Conservation (phyloP, 2,797 vertebrate genomes). For the Spondyliosoma cantharus region DNA sequence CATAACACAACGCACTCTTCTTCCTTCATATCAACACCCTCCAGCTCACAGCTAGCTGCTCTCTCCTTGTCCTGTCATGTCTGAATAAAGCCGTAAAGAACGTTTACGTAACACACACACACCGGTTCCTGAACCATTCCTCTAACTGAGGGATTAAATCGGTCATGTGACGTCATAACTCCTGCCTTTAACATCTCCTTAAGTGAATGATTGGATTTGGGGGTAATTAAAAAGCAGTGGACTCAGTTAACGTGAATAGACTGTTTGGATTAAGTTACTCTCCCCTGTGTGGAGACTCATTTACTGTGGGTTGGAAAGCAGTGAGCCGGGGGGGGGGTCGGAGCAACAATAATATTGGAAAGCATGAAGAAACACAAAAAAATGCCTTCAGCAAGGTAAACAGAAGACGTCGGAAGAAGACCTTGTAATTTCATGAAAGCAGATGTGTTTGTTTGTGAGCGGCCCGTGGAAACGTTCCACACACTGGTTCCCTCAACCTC, state of each 20-base stretch:
- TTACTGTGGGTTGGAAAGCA: background rate
- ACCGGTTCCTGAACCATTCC: too few relatives aligned
- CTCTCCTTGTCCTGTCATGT: background rate
- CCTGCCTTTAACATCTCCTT: background rate
- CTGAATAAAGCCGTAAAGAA: background rate
- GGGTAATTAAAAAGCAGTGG: background rate
- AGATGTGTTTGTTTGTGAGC: conserved; percentile 6
- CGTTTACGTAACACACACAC: background rate
- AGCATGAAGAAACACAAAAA: conserved; percentile 1
- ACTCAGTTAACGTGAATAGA: background rate
- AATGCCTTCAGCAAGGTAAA: conserved; percentile 1
- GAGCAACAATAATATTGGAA: background rate
- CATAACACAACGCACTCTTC: background rate
- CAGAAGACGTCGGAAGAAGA: background rate
- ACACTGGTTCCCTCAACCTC: conserved; percentile 2
- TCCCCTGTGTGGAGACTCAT: background rate
- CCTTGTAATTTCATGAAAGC: background rate
- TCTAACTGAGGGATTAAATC: background rate
- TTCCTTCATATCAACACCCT: background rate
- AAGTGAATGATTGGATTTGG: background rate
- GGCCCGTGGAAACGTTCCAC: background rate
- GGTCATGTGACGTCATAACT: background rate
- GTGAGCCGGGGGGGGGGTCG: background rate
- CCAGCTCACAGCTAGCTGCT: background rate
- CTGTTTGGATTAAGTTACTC: background rate